Conservation (phyloP, 2,888 invertebrate species). For the Diaperis boleti region DNA sequence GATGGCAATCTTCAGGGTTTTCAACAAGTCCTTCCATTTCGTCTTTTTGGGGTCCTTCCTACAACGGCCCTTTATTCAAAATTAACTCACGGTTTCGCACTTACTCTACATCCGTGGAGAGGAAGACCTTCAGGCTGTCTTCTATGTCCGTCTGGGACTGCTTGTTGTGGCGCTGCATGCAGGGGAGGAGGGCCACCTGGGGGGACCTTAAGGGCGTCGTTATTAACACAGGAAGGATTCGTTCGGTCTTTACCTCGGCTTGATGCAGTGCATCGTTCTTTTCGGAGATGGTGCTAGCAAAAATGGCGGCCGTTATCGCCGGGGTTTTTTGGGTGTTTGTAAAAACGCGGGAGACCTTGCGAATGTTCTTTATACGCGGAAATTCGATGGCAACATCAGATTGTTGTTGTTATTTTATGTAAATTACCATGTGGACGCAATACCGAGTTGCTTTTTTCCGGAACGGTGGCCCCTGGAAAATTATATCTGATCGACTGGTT, state of each 20-base stretch:
- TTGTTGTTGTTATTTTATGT: too few relatives aligned
- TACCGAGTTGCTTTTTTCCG: too few relatives aligned
- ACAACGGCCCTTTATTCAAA: not conserved
- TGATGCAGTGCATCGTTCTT: not conserved
- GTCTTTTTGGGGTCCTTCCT: slow-evolving; percentile 1
- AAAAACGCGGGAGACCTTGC: too few relatives aligned
- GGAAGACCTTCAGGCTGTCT: slow-evolving; percentile 28
- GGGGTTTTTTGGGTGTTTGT: not conserved
- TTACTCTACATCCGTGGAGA: slow-evolving; percentile 16
- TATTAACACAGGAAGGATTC: not conserved
- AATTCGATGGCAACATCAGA: too few relatives aligned
- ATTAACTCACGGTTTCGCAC: not conserved
- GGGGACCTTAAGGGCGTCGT: not conserved
- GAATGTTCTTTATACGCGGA: too few relatives aligned
- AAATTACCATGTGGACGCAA: too few relatives aligned
- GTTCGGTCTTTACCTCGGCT: not conserved
- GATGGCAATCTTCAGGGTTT: slow-evolving; percentile 68
- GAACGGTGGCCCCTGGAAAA: too few relatives aligned
- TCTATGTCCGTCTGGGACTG: slow-evolving; percentile 24
- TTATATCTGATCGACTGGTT: not conserved
- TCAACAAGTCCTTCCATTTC: slow-evolving; percentile 14
- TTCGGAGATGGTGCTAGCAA: not conserved
- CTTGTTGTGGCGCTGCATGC: not conserved
- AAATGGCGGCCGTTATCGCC: not conserved
- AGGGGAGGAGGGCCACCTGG: not conserved